Evolutionary conservation across 2,113 vertebrate genomes (phyloP), one percentile per base, ranked within the genome.

Genomic region (Halcyon malimbica): DNA sequence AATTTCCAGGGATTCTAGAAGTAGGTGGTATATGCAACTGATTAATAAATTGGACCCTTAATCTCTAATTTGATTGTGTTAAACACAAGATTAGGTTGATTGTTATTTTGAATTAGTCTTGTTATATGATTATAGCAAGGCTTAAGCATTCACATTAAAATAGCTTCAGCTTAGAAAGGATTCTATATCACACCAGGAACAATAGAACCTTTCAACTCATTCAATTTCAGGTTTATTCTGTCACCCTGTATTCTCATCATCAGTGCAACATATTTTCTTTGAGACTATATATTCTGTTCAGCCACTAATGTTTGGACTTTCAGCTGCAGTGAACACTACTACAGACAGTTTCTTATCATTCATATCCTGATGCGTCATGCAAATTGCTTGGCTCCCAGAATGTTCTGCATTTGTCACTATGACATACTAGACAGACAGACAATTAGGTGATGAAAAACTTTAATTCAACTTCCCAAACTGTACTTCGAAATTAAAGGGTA

Each of bases 61-160:
- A 81, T 92, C 80, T 88, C 54, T 54, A 87, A 63, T 8, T 60
- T 95, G 83, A 96, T 87, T 96, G 37, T 50, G 79, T 70, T 95
- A 96, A 94, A 90, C 56, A 73, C 21, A 44, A 96, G 83, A 83
- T 95, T 96, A 94, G 48, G 37, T 12, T 87, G 69, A 96, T 82
- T 95, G 53, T 82, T 97, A 42, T 96, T 97, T 93, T 90, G 76
- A 97, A 96, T 96, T 97, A 91, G 77, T 89, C 75, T 95, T 91
- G 44, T 97, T 97, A 96, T 82, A 46, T 80, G 87, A 91, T 93
- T 95, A 92, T 51, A 85, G 25, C 1, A 0, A 1, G n/a, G 54
- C 12, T 96, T 90, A 79, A 89, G 41, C 65, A 84, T 91, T 95
- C 91, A 37, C 48, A 75, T 83, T 59, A 93, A 83, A 89, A 93